Base-by-base conservation (phyloP, 2,113 vertebrate species). In the Piaya cayana region DNA sequence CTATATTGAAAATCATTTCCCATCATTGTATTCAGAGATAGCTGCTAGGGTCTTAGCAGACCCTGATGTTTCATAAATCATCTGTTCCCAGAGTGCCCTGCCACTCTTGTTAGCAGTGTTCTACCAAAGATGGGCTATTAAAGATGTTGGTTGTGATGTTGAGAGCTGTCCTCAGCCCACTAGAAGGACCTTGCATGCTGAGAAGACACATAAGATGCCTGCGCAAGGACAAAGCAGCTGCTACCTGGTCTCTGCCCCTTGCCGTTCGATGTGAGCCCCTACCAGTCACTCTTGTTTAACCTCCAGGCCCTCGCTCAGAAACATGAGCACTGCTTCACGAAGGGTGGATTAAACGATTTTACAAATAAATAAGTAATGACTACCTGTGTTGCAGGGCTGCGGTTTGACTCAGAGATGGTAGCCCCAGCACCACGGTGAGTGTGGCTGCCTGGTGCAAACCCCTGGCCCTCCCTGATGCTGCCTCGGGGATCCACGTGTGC, bases 301-400 rank as follows among this genome's bases (percentile, higher is more conserved):
- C 83, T 62, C 26, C 37, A 36, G 42, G 30, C 53, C n/a, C 71
- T 36, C 4, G 1, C 43, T 82, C 45, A 17, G 68, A 70, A 47
- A 36, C 45, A 39, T 2, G 2, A 59, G 34, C 0, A 4, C 32
- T 55, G 60, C n/a, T 60, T 83, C 53, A 42, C 76, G 1, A 90
- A 32, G 27, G 82, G 67, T 16, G 65, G 59, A 50, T 90, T 63
- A 82, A 86, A 85, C 7, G 27, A 43, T 47, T 93, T 49, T 70
- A 49, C 75, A 91, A 82, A 82, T 86, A 58, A 88, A 30, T 85
- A 92, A 92, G 69, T 37, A 77, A 83, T 23, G 27, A 75, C 70
- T n/a, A 69, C n/a, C 60, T 3, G 6, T 39, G 58, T 56, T 65
- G 52, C 59, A 42, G 53, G 74, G 91, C 65, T 18, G 55, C 77